Base-by-base conservation (phyloP, 37 sponge, comb jelly and placozoan genomes). In the Beroe forskalii region DNA sequence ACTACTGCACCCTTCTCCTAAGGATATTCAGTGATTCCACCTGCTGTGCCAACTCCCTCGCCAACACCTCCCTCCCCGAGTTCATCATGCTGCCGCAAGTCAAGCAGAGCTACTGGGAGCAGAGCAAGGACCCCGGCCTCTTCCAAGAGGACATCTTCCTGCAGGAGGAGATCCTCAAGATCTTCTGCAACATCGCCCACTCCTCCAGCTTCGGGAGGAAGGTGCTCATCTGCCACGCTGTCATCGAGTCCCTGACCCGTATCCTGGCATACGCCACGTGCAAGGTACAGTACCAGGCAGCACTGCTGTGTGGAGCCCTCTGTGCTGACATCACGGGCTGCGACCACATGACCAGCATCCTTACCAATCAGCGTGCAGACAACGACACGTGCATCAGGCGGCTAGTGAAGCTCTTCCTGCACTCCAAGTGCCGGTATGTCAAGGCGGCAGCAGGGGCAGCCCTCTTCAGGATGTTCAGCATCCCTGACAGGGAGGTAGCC, bases 151-250 rank as follows among this genome's bases (percentile, higher is more conserved):
- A 80, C 31, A 43, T 80, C 55, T 80, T 80, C 55, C 86, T 80
- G 8, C 86, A 80, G 30, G 55, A 44, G 55, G 86, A 80, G 42
- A 80, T 80, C 44, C 86, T 80, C 55, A 41, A 44, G 42, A 80
- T 80, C 24, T 80, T 80, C 55, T 80, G 55, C 25, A 80, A 80
- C 86, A 80, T 80, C 24, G 86, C 86, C 55, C 86, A 44, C 23
- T 80, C 86, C 55, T 80, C 86, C 28, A 80, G 86, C 30, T 80
- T 80, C 55, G 86, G 86, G 12, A 43, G 86, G 30, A 80, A 80
- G 20, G 86, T 80, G 2, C 44, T 80, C 55, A 80, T 80, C 44
- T 80, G 86, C 30, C 44, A 80, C 55, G 86, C 55, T 80, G 86
- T 80, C 24, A 80, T 44, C 20, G 86, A 80, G n/a, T 33, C 86